These are phyloP conservation scores for Ericerus pela DNA, from an alignment of 1,140 invertebrate genomes.

Conservation along the genomic window DNA sequence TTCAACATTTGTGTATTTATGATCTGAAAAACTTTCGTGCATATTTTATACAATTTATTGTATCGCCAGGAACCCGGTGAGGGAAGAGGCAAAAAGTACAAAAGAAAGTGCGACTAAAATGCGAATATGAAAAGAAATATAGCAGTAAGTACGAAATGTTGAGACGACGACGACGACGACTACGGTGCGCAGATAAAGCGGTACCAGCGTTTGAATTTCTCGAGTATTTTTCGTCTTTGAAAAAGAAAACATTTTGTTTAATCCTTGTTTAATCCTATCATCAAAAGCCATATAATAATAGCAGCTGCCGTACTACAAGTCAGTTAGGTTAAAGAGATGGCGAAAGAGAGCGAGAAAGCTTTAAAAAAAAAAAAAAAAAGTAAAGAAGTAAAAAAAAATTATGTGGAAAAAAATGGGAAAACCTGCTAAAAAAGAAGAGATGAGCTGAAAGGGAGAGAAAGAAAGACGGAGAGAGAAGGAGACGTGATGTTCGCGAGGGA, in stretches of 20 bases:
- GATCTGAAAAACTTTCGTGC: too few species aligned
- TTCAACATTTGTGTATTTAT: too few species aligned
- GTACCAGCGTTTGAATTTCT: slow-evolving; percentile 6
- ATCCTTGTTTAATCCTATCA: slow-evolving; percentile 9
- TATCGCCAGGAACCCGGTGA: too few species aligned
- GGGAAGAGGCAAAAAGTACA: too few species aligned
- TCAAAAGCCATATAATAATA: slow-evolving; percentile 9
- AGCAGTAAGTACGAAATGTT: background rate
- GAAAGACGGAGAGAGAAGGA: too few species aligned
- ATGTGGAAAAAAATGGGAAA: too few species aligned
- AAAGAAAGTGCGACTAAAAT: background rate
- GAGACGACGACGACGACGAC: background rate
- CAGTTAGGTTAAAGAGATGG: slow-evolving; percentile 12
- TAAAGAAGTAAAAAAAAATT: too few species aligned
- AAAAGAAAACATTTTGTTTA: slow-evolving; percentile 7
- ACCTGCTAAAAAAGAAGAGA: too few species aligned
- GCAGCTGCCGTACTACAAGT: slow-evolving; percentile 5
- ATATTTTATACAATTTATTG: too few species aligned
- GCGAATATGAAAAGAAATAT: background rate
- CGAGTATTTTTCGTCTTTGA: slow-evolving; percentile 2
- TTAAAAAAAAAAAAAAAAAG: background rate
- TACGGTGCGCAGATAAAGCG: background rate
- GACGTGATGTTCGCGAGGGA: background rate
- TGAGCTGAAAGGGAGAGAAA: too few species aligned
- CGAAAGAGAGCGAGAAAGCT: slow-evolving; percentile 9